Percentiles rank a stretch among this genome's conserved stretches.
Evolutionary conservation across 2,888 invertebrate species (phyloP).

Genomic region (Drosophila parthenogenetica): DNA sequence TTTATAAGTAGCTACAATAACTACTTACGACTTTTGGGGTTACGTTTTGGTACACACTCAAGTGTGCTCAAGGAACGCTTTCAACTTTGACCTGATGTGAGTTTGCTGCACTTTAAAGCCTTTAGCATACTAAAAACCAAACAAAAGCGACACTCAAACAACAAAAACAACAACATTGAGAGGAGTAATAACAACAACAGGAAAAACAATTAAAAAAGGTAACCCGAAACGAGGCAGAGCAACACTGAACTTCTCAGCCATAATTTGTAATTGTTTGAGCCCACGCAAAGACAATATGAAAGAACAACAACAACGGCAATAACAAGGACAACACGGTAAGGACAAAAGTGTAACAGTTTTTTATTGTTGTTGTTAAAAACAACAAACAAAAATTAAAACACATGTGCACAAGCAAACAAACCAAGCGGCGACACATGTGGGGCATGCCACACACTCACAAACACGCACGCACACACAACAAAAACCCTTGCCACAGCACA

Average conservation of each 20-base stretch:
- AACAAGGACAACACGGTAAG: constrained; percentile 28
- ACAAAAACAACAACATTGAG: constrained; percentile 32
- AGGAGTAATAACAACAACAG: constrained; percentile 35
- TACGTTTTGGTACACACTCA: constrained; percentile 6
- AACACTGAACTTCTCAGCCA: constrained; percentile 42
- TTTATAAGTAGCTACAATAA: constrained; percentile 4
- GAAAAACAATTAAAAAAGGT: constrained; percentile 67
- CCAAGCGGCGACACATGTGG: constrained; percentile 50
- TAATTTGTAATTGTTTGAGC: constrained; percentile 80
- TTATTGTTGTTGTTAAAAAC: constrained; percentile 52
- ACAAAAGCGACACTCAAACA: constrained; percentile 55
- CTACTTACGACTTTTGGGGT: constrained; percentile 9
- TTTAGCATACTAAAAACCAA: constrained; percentile 45
- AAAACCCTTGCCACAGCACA: constrained; percentile 59
- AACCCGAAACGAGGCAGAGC: constrained; percentile 54
- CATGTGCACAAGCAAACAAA: constrained; percentile 65
- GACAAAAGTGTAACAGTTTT: constrained; percentile 63
- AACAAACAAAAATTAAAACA: constrained; percentile 68
- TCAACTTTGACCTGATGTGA: constrained; percentile 56
- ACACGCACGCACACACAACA: too few relatives aligned
- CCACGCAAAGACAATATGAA: constrained; percentile 68
- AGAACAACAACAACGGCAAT: constrained; percentile 31
- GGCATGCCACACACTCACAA: constrained; percentile 50
- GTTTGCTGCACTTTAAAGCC: constrained; percentile 44
- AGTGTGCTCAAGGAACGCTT: constrained; percentile 25